Conservation (phyloP, 2,797 vertebrate species). For the Pyrrhura leucotis region DNA sequence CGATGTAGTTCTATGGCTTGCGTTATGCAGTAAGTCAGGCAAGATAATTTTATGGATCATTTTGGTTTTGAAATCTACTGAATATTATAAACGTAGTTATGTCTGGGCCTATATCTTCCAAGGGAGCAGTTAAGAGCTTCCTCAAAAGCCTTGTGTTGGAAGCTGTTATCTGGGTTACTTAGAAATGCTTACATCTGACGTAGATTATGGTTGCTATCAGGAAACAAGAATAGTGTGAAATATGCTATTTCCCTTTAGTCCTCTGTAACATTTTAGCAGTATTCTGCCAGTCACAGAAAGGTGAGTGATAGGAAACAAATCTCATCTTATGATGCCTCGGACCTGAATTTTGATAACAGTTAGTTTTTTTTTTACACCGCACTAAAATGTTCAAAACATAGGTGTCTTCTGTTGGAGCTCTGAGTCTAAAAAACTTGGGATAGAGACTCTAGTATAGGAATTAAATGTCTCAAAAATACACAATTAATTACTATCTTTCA, state of each 20-base stretch:
- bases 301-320: not conserved
- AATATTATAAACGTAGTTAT: not conserved
- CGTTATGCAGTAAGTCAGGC: not conserved
- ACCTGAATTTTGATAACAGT: not conserved
- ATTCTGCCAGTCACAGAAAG: not conserved
- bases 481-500: not conserved
- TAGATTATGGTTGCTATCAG: not conserved
- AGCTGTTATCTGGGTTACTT: not conserved
- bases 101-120: not conserved
- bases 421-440: not conserved
- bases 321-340: not conserved
- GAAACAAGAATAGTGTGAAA: not conserved
- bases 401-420: not conserved
- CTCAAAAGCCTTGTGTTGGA: not conserved
- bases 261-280: not conserved
- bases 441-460: not conserved
- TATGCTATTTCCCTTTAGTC: not conserved
- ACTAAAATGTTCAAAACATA: not conserved
- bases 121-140: not conserved
- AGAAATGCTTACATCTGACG: not conserved
- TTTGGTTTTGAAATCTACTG: not conserved
- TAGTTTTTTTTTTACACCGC: not conserved
- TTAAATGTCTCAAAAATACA: not conserved
- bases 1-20: not conserved
- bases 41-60: not conserved